Percentiles rank a stretch among this genome's conserved stretches.
Conservation (phyloP, 2,888 invertebrate genomes). For the Graphium colonna region DNA sequence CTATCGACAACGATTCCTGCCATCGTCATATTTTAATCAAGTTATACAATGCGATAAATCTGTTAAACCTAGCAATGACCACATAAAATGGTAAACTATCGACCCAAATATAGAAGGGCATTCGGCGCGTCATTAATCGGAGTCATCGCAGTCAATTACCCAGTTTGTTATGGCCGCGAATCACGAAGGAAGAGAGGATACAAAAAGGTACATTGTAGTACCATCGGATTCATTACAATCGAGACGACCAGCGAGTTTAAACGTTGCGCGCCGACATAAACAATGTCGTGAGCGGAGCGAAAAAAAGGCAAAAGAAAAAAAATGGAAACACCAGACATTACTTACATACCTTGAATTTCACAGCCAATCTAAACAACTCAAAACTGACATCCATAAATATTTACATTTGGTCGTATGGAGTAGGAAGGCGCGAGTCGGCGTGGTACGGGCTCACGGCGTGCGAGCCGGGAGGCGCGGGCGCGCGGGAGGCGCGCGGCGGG, state of each 20-base stretch:
- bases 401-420: slow-evolving; percentile 72
- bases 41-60: slow-evolving; percentile 68
- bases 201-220: slow-evolving; percentile 52
- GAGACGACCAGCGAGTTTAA: slow-evolving; percentile 37
- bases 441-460: slow-evolving; percentile 56
- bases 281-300: slow-evolving; percentile 43
- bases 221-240: slow-evolving; percentile 36
- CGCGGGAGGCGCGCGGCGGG: slow-evolving; percentile 41
- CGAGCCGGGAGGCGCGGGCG: slow-evolving; percentile 44
- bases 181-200: slow-evolving; percentile 59
- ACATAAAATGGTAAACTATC: slow-evolving; percentile 69
- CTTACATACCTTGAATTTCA: slow-evolving; percentile 78
- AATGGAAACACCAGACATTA: slow-evolving; percentile 60
- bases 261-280: slow-evolving; percentile 41
- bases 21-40: slow-evolving; percentile 52
- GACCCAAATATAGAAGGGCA: slow-evolving; percentile 72
- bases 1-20: slow-evolving; percentile 11
- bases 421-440: slow-evolving; percentile 59
- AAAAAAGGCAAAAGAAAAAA: slow-evolving; percentile 31
- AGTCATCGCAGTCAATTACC: slow-evolving; percentile 65
- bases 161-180: slow-evolving; percentile 50
- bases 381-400: slow-evolving; percentile 80
- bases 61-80: slow-evolving; percentile 56
- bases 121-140: slow-evolving; percentile 66
- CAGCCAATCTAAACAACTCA: slow-evolving; percentile 79